Evolutionary conservation across 2,113 vertebrate species (phyloP), one percentile per base, ranked within the genome.

Genomic region (Campylorhamphus procurvoides): DNA sequence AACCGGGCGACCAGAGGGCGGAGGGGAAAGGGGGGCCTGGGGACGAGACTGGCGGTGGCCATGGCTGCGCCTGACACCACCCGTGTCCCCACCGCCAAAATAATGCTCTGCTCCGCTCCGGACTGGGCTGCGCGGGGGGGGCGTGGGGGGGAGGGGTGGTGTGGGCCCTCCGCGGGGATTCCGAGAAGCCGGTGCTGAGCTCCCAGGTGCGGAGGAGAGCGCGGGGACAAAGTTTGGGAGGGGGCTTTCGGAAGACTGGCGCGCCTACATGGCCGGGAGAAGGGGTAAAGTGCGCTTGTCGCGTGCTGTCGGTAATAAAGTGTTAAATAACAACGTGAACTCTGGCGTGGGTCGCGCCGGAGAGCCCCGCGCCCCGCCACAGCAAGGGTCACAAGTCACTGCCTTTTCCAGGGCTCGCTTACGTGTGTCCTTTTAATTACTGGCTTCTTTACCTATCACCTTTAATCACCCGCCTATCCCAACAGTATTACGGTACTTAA

Each of bases 1-100:
- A 99, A 98, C 98, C 78, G 72, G 85, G 96, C 92, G 90, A 97
- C 96, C 97, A 52, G 52, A 96, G 76, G 73, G 85, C 28, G 71
- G 76, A 91, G 77, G 91, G 55, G 46, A 75, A 85, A 91, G 67
- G 58, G 79, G 87, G 92, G 92, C 74, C 64, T 40, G 53, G 22
- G 18, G 50, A 77, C 17, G 50, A n/a, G 68, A 50, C 46, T 24
- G 29, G 55, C 29, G 10, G 47, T 79, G 31, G 64, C 88, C 80
- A 33, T 83, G 55, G 37, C 64, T 75, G 62, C 12, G 23, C 37
- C 49, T 33, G 53, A 10, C 22, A 40, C 40, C n/a, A 4, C n/a
- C 28, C 5, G 53, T 14, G 9, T 44, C 46, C 80, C 69, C 37
- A 29, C 69, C 53, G 75, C 69, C 91, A 27, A 80, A 81, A 94